Conservation (phyloP, 2,113 vertebrate species). For the Pangasianodon gigas region DNA sequence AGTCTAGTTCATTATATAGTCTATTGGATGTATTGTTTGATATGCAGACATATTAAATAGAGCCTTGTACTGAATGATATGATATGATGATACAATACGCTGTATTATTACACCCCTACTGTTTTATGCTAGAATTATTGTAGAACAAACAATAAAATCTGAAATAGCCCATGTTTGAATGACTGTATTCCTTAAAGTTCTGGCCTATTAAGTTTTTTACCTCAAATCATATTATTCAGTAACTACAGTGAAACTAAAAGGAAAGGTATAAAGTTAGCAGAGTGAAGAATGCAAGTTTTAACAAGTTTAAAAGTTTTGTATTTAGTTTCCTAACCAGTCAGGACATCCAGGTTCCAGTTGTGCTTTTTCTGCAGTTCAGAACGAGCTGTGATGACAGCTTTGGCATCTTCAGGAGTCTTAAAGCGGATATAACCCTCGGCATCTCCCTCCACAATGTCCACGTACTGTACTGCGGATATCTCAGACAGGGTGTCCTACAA, state of each 20-base stretch:
- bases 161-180: background rate
- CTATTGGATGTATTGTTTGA: background rate
- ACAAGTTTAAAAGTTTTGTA: background rate
- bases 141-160: background rate
- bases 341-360: conserved; percentile 85
- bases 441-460: conserved; percentile 91
- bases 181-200: background rate
- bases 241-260: background rate
- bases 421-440: conserved; percentile 87
- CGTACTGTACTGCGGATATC: conserved; percentile 84
- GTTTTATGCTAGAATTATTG: background rate
- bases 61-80: background rate
- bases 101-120: background rate
- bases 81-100: background rate
- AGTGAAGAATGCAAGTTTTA: background rate
- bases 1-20: background rate
- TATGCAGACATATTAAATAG: background rate
- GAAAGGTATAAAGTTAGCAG: background rate
- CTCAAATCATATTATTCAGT: background rate
- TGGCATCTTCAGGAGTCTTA: conserved; percentile 82
- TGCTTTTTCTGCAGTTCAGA: conserved; percentile 81
- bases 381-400: conserved; percentile 65
- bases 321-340: conserved; percentile 77
- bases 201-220: background rate
- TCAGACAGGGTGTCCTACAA: conserved; percentile 80